Conservation (phyloP, 2,113 vertebrate species). For the Thymallus thymallus region DNA sequence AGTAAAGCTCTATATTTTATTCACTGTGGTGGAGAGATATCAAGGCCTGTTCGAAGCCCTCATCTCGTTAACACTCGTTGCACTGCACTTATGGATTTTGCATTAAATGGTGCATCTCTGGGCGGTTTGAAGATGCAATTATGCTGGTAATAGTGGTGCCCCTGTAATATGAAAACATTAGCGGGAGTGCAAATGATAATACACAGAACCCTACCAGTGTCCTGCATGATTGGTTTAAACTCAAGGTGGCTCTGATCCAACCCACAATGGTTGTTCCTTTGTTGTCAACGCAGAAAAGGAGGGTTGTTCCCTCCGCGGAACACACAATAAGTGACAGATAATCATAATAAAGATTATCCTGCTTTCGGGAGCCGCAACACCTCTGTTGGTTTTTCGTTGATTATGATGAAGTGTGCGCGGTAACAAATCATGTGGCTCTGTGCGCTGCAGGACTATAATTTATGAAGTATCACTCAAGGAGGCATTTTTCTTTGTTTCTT, state of each 20-base stretch:
- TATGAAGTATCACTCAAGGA: conserved; percentile 8
- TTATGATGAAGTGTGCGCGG: conserved; percentile 25
- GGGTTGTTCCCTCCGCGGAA: background rate
- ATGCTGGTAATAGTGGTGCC: conserved; percentile 50
- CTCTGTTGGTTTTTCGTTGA: conserved; percentile 14
- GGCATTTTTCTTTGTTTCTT: conserved; percentile 19
- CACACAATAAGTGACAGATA: conserved; percentile 30
- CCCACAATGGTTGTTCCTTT: conserved; percentile 29
- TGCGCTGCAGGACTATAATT: conserved; percentile 25
- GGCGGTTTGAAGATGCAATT: conserved; percentile 64
- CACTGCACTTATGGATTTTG: conserved; percentile 61
- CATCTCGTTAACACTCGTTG: conserved; percentile 42
- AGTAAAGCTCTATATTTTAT: conserved; percentile 50
- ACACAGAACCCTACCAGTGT: conserved; percentile 38
- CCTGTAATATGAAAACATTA: conserved; percentile 58
- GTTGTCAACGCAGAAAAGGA: background rate
- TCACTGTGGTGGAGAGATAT: conserved; percentile 49
- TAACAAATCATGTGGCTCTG: conserved; percentile 13
- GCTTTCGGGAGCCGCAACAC: conserved; percentile 16
- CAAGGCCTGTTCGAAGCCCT: conserved; percentile 43
- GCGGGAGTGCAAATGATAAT: conserved; percentile 51
- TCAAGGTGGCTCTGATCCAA: conserved; percentile 37
- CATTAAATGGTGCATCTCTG: conserved; percentile 57
- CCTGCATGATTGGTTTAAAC: conserved; percentile 50
- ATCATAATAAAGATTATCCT: conserved; percentile 34